Evolutionary conservation across 2,113 vertebrate species (phyloP).

Genomic region (Rhynchomys soricoides): DNA sequence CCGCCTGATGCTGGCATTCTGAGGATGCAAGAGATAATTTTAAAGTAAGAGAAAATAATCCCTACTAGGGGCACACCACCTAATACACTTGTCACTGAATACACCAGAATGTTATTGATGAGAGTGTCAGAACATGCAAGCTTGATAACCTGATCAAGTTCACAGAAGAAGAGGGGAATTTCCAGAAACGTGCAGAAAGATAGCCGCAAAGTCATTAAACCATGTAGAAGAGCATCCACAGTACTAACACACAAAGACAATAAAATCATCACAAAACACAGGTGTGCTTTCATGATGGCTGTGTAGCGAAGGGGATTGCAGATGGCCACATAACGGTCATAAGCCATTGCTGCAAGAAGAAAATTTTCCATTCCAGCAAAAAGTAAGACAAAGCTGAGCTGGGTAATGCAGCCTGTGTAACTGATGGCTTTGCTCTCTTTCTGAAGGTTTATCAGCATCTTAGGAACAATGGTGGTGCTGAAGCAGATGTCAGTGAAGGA

Average conservation of each 20-base stretch:
- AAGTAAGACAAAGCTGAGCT: conserved; percentile 51
- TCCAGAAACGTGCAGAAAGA: background rate
- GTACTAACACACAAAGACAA: background rate
- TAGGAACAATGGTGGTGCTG: background rate
- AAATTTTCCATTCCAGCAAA: conserved; percentile 59
- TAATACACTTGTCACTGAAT: conserved; percentile 21
- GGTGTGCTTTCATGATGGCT: background rate
- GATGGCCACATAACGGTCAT: conserved; percentile 37
- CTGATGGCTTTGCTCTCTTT: conserved; percentile 12
- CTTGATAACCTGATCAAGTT: conserved; percentile 64
- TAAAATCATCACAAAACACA: conserved; percentile 6
- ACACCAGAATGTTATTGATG: conserved; percentile 1
- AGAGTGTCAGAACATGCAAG: conserved; percentile 54
- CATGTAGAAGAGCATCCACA: conserved; percentile 56
- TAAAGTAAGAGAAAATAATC: conserved; percentile 66
- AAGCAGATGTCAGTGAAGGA: conserved; percentile 57
- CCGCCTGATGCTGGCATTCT: conserved; percentile 37
- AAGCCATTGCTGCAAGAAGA: conserved; percentile 40
- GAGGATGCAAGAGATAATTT: conserved; percentile 52
- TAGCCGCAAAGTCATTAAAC: background rate
- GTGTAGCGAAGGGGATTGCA: conserved; percentile 54
- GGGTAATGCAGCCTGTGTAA: conserved; percentile 35
- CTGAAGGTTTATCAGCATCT: conserved; percentile 55
- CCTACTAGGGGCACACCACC: conserved; percentile 50
- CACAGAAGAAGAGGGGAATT: conserved; percentile 68